These are phyloP conservation scores for Caenorhabditis angaria DNA, from an alignment of 2,888 invertebrate genomes.

Conservation along the genomic window DNA sequence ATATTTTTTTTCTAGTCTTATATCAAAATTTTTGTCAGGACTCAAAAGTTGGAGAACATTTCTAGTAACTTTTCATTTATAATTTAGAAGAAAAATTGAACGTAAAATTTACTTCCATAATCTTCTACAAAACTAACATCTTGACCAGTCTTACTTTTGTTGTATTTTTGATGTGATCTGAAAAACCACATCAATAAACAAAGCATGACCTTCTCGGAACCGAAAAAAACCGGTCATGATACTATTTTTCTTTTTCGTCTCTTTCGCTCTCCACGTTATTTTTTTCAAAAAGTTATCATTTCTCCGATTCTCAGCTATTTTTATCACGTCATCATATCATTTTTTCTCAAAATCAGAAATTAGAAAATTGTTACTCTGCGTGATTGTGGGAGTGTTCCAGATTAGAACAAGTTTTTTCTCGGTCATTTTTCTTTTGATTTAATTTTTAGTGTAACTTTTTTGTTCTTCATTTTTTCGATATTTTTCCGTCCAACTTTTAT, in stretches of 20 bases:
- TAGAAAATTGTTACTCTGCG: too few relatives aligned
- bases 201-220: neutral
- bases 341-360: too few relatives aligned
- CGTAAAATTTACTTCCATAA: too few relatives aligned
- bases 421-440: neutral
- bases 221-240: neutral
- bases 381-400: slow-evolving; percentile 1
- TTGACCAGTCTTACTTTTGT: too few relatives aligned
- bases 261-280: too few relatives aligned
- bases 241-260: neutral
- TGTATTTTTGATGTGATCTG: neutral
- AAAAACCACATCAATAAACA: neutral
- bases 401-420: neutral
- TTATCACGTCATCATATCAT: neutral
- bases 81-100: too few relatives aligned
- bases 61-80: too few relatives aligned
- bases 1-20: too few relatives aligned
- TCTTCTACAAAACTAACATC: too few relatives aligned
- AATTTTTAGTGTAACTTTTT: neutral
- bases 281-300: neutral
- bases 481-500: neutral
- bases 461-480: neutral
- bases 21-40: too few relatives aligned
- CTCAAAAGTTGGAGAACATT: too few relatives aligned
- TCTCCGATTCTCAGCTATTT: too few relatives aligned